Evolutionary conservation across 2,888 invertebrate genomes (phyloP).

Genomic region (Heteropelma amictum): DNA sequence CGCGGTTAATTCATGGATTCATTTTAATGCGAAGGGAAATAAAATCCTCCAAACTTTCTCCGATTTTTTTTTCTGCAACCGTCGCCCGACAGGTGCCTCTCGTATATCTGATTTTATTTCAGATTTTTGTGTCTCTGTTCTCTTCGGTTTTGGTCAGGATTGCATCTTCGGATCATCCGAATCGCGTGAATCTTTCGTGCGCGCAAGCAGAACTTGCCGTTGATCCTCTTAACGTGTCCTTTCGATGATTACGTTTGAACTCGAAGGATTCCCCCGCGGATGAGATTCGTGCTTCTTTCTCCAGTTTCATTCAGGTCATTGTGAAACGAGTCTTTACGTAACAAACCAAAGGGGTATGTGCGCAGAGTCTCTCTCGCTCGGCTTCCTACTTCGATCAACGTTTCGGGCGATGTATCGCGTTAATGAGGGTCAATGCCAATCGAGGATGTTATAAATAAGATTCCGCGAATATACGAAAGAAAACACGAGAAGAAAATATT

Average conservation of each 20-base stretch:
- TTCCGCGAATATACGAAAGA: too few relatives aligned
- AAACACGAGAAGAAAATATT: too few relatives aligned
- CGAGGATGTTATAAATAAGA: neutral
- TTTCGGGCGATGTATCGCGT: too few relatives aligned
- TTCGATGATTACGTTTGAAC: conserved; percentile 29
- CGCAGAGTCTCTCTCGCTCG: neutral
- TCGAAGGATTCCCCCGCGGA: conserved; percentile 4
- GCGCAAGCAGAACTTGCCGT: neutral
- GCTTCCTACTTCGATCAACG: neutral
- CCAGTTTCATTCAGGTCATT: conserved; percentile 65
- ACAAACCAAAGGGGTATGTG: conserved; percentile 41
- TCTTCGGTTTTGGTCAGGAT: too few relatives aligned
- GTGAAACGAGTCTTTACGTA: conserved; percentile 71
- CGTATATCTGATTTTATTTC: too few relatives aligned
- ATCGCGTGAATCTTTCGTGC: neutral
- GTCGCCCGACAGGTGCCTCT: too few relatives aligned
- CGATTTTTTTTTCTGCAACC: too few relatives aligned
- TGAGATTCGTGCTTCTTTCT: conserved; percentile 6
- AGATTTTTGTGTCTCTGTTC: too few relatives aligned
- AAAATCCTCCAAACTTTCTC: too few relatives aligned
- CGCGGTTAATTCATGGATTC: too few relatives aligned
- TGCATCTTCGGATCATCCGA: too few relatives aligned
- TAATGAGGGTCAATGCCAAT: conserved; percentile 3
- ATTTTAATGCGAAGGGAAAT: too few relatives aligned
- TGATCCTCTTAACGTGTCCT: neutral